phyloP scores from a whole-genome alignment of 2,888 invertebrate species.

The Serripes groenlandicus region DNA sequence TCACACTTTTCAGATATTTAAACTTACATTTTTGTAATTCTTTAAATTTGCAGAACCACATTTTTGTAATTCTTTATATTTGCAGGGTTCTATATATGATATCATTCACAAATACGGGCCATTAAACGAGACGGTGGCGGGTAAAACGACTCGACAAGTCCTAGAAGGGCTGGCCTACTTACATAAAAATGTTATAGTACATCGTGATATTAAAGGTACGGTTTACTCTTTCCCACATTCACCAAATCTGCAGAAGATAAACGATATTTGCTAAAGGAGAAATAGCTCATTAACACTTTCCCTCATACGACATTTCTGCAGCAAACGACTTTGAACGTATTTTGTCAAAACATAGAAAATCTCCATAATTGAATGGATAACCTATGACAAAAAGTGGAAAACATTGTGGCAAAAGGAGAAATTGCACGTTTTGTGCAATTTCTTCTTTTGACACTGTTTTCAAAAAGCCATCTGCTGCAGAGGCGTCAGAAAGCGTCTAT shows the following conservation, averaged over 20 bases:
- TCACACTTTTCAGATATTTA: neutral
- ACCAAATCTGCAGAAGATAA: neutral
- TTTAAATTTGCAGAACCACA: neutral
- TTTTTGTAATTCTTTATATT: too few species aligned
- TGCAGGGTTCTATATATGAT: slow-evolving; percentile 87
- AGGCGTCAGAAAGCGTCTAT: too few species aligned
- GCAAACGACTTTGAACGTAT: too few species aligned
- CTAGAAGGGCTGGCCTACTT: slow-evolving; percentile 87
- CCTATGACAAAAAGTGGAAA: neutral
- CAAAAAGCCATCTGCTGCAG: too few species aligned
- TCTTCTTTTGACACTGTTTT: neutral
- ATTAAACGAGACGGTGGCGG: slow-evolving; percentile 84
- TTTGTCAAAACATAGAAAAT: too few species aligned
- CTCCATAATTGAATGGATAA: too few species aligned
- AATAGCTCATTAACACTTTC: too few species aligned
- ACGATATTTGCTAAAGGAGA: too few species aligned
- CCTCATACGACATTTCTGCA: too few species aligned
- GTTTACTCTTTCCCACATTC: neutral
- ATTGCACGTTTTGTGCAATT: neutral
- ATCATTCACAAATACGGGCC: slow-evolving; percentile 86
- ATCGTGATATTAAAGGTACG: slow-evolving; percentile 87
- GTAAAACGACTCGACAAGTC: slow-evolving; percentile 86
- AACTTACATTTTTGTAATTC: neutral
- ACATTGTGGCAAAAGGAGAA: neutral
- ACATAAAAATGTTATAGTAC: slow-evolving; percentile 87